Percentiles rank a stretch among this genome's conserved stretches.
Conservation (phyloP, 2,113 vertebrate genomes). For the Sinocyclocheilus maitianheensis region DNA sequence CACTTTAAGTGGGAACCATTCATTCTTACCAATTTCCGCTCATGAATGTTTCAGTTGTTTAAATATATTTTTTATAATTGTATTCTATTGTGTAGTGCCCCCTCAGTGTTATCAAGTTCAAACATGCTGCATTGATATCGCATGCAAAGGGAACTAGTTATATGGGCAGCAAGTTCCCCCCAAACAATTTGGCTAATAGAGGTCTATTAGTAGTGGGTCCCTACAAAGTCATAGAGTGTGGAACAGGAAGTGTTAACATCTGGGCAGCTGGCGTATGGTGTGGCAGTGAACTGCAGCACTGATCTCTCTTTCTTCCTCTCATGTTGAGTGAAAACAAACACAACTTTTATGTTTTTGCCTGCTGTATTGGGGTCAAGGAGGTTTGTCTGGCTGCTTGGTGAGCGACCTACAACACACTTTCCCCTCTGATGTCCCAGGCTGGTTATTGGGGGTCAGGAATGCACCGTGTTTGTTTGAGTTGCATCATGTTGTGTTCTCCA, state of each 20-base stretch:
- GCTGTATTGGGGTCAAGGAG: conserved; percentile 31
- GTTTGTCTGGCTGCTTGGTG: conserved; percentile 24
- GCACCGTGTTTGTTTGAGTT: conserved; percentile 55
- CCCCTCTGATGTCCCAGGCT: conserved; percentile 43
- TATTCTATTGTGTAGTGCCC: background rate
- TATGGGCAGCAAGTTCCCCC: conserved; percentile 20
- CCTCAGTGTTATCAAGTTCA: background rate
- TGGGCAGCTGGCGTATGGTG: conserved; percentile 53
- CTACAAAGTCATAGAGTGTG: conserved; percentile 37
- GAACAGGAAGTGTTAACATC: conserved; percentile 58
- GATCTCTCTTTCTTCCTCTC: conserved; percentile 55
- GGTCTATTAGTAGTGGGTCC: conserved; percentile 40
- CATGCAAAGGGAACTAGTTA: background rate
- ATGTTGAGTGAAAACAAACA: conserved; percentile 61
- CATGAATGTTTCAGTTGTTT: background rate
- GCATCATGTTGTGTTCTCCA: conserved; percentile 42
- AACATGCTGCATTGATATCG: conserved; percentile 2
- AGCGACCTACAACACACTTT: background rate
- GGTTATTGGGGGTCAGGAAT: conserved; percentile 49
- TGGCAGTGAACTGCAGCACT: conserved; percentile 43
- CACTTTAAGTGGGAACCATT: background rate
- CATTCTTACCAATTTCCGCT: background rate
- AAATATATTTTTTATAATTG: background rate
- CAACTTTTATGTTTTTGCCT: conserved; percentile 50
- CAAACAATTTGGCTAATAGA: conserved; percentile 27